Evolutionary conservation across 2,113 vertebrate genomes (phyloP), one percentile per base, ranked within the genome.

Genomic region (Apeltes quadracus): DNA sequence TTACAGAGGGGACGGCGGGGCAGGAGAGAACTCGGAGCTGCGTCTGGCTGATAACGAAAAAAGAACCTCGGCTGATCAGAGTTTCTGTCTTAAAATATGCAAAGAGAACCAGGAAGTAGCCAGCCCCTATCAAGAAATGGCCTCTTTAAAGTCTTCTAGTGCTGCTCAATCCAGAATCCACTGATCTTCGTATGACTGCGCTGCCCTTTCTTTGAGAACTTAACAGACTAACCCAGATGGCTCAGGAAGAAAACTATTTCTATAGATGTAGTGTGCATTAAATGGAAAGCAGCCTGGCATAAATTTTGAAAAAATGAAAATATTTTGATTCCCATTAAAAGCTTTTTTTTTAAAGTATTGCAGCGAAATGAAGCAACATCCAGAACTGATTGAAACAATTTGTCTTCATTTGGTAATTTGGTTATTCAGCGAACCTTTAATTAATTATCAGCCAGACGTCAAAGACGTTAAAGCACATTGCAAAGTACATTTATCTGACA

Each of bases 11-110:
- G 87, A 89, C 85, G 76, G 78, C 46, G 82, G 29, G 85, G 84
- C 70, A 44, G 83, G 78, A 72, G 76, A 80, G 72, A 71, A 77
- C 54, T 70, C 66, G 38, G 78, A 78, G 83, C 88, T 90, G 87
- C 61, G 75, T 69, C 82, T 65, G 34, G 69, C 79, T 87, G 89
- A 91, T 90, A 88, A 89, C 74, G 18, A 72, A 87, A 87, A 86
- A 75, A 5, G 61, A 85, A 78, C 55, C 67, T 3, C 11, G 76
- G 67, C 84, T 81, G 82, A 88, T 38, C 53, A 38, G 46, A 58
- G 61, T 83, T 72, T 81, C 64, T 76, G 84, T 86, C 79, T 83
- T 89, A 76, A 88, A 89, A 88, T 92, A 89, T 88, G 85, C 81
- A 89, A 72, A 78, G 62, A 81, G 36, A 87, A 86, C 77, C 53